Percentiles rank a stretch among this genome's conserved stretches.
Evolutionary conservation across 1,140 invertebrate species (phyloP).

Genomic region (Apis cerana): DNA sequence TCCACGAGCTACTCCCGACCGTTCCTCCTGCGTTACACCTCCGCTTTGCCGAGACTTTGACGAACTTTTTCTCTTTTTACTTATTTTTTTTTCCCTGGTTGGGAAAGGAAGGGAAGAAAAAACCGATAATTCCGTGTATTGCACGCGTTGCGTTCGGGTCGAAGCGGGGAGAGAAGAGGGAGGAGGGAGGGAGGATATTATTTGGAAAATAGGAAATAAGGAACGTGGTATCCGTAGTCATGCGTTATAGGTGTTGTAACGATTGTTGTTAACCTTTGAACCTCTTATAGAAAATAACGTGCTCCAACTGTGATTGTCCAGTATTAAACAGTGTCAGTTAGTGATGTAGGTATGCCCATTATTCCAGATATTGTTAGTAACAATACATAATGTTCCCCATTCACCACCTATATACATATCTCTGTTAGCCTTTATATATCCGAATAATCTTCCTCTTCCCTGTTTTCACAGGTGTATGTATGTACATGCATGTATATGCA

Average conservation of each 20-base stretch:
- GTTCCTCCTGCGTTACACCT: neutral
- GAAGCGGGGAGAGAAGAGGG: too few species aligned
- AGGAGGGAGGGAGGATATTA: too few species aligned
- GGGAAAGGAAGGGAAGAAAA: neutral
- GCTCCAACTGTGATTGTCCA: neutral
- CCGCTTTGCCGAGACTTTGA: neutral
- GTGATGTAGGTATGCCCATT: slow-evolving; percentile 9
- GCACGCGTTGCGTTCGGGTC: too few species aligned
- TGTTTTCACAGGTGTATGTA: neutral
- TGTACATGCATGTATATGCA: neutral
- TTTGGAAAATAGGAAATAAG: neutral
- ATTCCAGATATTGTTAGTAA: slow-evolving; percentile 29
- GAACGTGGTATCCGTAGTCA: slow-evolving; percentile 15
- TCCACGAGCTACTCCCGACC: neutral
- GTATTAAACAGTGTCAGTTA: slow-evolving; percentile 19
- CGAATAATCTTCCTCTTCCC: neutral
- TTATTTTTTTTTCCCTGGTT: neutral
- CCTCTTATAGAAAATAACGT: slow-evolving; percentile 1
- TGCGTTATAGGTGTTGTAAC: neutral
- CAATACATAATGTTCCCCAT: slow-evolving; percentile 43
- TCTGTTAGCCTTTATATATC: slow-evolving; percentile 1
- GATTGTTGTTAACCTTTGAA: neutral
- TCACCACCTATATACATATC: slow-evolving; percentile 47
- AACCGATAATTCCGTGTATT: too few species aligned
- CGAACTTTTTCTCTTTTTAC: neutral